A percentile compares a stretch with the other conserved stretches of the same genome.
Conservation (phyloP, 2,113 vertebrate species). For the Anser brachyrhynchus region DNA sequence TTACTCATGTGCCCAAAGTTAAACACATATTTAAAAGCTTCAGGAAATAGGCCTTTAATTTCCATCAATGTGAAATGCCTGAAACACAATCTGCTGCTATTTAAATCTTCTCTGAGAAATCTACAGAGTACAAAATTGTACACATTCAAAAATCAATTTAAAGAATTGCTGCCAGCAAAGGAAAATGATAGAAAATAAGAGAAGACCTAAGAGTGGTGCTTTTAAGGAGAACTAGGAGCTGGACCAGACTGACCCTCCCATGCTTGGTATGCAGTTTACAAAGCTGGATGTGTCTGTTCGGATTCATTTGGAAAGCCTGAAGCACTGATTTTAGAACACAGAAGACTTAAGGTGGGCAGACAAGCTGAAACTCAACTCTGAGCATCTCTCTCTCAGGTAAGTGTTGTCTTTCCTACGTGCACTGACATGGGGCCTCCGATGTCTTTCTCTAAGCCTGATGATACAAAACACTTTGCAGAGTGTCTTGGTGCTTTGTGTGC, state of each 20-base stretch:
- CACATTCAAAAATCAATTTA: neutral
- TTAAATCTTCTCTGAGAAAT: neutral
- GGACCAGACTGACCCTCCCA: neutral
- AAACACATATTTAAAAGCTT: slow-evolving; percentile 2
- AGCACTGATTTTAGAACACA: neutral
- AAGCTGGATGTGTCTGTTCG: neutral
- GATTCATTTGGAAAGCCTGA: neutral
- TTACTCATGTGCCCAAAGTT: neutral
- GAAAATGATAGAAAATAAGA: slow-evolving; percentile 15
- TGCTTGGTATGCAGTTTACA: neutral
- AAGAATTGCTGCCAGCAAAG: slow-evolving; percentile 1
- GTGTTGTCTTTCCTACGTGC: neutral
- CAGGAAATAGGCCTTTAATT: slow-evolving; percentile 2
- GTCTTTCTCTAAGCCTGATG: neutral
- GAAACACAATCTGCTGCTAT: slow-evolving; percentile 2
- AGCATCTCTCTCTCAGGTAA: neutral
- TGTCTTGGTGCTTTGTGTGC: neutral
- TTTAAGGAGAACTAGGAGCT: neutral
- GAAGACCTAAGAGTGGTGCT: neutral
- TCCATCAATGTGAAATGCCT: neutral
- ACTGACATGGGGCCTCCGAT: neutral
- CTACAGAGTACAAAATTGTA: neutral
- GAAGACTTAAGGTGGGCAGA: neutral
- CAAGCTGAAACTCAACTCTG: neutral
- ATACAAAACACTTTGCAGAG: neutral